Percentiles rank a stretch among this genome's conserved stretches.
These are phyloP conservation scores for Acholoe squamosa DNA, from an alignment of 2,888 invertebrate genomes.

Conservation along the genomic window DNA sequence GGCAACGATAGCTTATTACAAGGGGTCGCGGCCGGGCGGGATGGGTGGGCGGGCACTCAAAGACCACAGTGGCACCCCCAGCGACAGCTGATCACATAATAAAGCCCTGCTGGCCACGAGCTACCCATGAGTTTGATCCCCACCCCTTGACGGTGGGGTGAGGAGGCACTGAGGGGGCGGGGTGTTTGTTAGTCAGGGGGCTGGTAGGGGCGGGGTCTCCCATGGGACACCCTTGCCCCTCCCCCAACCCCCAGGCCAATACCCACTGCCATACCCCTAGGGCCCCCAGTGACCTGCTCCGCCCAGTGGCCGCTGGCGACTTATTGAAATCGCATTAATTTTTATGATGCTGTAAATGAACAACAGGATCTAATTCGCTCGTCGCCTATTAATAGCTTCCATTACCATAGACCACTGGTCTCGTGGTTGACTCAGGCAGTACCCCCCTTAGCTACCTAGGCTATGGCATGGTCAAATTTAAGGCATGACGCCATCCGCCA, in stretches of 20 bases:
- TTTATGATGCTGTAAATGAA: constrained; percentile 65
- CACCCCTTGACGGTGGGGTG: background rate
- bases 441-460: background rate
- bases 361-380: constrained; percentile 50
- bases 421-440: constrained; percentile 8
- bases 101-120: background rate
- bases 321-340: constrained; percentile 66
- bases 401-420: constrained; percentile 3
- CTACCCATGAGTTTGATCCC: background rate
- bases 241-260: background rate
- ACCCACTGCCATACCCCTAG: background rate
- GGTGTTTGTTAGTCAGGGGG: constrained; percentile 33
- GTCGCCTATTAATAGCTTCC: constrained; percentile 3
- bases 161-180: background rate
- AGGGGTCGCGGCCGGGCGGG: background rate
- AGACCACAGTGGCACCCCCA: constrained; percentile 20
- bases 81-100: constrained; percentile 45
- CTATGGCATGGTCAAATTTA: too few species aligned
- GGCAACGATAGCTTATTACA: constrained; percentile 7
- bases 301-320: constrained; percentile 5
- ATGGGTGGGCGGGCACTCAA: background rate
- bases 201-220: background rate
- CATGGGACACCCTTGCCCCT: background rate
- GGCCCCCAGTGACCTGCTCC: constrained; percentile 14
- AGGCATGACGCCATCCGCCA: background rate